A percentile compares a stretch with the other conserved stretches of the same genome.
phyloP scores from a whole-genome alignment of 2,113 vertebrate species.

The Microtus richardsoni region DNA sequence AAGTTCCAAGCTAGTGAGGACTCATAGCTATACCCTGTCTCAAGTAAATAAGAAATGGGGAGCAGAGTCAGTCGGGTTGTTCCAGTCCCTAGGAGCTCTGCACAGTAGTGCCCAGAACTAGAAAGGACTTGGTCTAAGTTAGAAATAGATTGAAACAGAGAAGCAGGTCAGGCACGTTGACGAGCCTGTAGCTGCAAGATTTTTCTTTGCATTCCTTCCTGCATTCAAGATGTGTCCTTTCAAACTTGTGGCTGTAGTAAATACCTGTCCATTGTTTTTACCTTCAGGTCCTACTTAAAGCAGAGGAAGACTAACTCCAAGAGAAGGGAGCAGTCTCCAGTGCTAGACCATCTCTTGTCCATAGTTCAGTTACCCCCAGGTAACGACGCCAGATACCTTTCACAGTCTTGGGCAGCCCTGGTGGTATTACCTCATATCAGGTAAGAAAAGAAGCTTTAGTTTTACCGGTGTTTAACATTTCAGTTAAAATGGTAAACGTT shows the following conservation, averaged over 20 bases:
- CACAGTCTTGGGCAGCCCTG: conserved; percentile 92
- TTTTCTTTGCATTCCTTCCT: neutral
- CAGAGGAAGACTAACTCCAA: conserved; percentile 77
- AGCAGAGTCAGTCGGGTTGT: conserved; percentile 58
- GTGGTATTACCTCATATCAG: conserved; percentile 96
- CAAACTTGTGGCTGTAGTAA: neutral
- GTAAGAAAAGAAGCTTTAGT: conserved; percentile 82
- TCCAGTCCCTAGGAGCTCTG: conserved; percentile 66
- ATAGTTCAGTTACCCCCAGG: conserved; percentile 85
- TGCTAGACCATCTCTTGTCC: conserved; percentile 90
- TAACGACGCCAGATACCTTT: conserved; percentile 86
- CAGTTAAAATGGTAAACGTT: neutral
- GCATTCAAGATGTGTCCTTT: neutral
- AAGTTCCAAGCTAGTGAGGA: neutral
- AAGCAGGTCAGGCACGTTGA: conserved; percentile 73
- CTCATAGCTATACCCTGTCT: neutral
- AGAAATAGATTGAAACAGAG: conserved; percentile 56
- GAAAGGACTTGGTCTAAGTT: conserved; percentile 49
- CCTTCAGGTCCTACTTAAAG: conserved; percentile 78
- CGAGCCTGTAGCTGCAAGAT: conserved; percentile 36
- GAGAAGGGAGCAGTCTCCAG: conserved; percentile 64
- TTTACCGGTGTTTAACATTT: neutral
- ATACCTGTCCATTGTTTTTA: neutral
- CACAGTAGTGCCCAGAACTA: conserved; percentile 62
- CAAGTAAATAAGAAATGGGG: neutral